phyloP scores from a whole-genome alignment of 1,140 invertebrate genomes.

The Eulimnadia texana region DNA sequence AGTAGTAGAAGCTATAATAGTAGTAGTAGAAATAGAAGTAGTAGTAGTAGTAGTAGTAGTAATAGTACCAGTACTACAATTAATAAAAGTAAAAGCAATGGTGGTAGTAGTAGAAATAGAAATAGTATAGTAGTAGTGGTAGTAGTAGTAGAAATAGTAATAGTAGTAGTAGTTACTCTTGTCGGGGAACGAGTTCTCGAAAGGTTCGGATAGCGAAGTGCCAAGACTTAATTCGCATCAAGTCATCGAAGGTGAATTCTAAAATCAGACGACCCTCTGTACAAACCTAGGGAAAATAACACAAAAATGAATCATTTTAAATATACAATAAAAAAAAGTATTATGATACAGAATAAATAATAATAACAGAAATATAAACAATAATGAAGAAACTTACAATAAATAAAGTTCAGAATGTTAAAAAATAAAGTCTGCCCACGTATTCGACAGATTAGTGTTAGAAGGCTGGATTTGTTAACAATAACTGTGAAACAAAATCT shows the following conservation, averaged over 20 bases:
- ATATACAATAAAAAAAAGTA: no score
- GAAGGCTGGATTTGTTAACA: no score
- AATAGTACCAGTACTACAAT: no score
- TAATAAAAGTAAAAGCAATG: no score
- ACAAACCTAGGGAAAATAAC: constrained; percentile 41
- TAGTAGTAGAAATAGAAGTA: constrained; percentile 4
- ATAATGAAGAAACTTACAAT: background rate
- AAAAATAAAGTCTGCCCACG: background rate
- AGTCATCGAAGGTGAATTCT: constrained; percentile 95
- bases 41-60: background rate
- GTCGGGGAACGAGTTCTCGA: constrained; percentile 72
- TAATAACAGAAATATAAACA: background rate
- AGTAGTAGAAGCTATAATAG: background rate
- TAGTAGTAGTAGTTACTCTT: constrained; percentile 1
- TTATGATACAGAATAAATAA: no score
- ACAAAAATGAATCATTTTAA: background rate
- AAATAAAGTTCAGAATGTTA: background rate
- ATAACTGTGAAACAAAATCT: no score
- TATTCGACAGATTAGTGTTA: constrained; percentile 24
- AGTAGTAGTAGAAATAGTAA: no score
- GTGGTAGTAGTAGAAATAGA: no score
- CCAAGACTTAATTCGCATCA: constrained; percentile 98
- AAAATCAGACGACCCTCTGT: constrained; percentile 91
- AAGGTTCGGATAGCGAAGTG: constrained; percentile 87
- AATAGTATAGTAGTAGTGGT: no score